These are phyloP conservation scores for Lucilia cuprina DNA, from an alignment of 1,140 invertebrate genomes.

Conservation along the genomic window DNA sequence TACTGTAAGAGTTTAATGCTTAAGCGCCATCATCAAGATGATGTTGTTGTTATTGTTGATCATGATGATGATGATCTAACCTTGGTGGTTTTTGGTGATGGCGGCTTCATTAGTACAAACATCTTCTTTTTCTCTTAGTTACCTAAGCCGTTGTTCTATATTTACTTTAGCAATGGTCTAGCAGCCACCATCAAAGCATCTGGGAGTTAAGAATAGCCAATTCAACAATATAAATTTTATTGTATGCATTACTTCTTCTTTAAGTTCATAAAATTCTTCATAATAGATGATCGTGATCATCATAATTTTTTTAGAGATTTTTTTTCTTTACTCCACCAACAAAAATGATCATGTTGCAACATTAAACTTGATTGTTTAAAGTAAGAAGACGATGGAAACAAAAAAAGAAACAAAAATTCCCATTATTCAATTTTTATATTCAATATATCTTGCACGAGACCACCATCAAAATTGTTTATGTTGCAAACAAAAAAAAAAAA, in stretches of 20 bases:
- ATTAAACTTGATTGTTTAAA: background rate
- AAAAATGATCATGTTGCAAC: background rate
- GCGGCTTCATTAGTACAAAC: background rate
- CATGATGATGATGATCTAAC: background rate
- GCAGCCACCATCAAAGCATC: background rate
- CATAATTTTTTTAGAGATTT: background rate
- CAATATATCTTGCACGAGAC: background rate
- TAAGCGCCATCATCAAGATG: background rate
- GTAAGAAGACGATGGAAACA: too few relatives aligned
- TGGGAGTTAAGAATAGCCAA: background rate
- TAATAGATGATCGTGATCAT: conserved; percentile 1
- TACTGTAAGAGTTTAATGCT: background rate
- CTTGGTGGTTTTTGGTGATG: conserved; percentile 4
- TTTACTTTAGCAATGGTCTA: background rate
- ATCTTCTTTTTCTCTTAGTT: background rate
- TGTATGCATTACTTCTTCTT: background rate
- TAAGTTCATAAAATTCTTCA: background rate
- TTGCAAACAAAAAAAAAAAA: too few relatives aligned
- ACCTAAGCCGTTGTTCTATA: background rate
- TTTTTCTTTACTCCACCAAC: background rate
- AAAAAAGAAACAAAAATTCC: background rate
- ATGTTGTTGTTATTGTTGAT: background rate
- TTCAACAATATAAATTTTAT: background rate
- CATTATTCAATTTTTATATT: background rate
- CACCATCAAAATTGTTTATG: background rate